These are phyloP conservation scores for Berghia stephanieae DNA, from an alignment of 1,140 invertebrate genomes.

Conservation along the genomic window DNA sequence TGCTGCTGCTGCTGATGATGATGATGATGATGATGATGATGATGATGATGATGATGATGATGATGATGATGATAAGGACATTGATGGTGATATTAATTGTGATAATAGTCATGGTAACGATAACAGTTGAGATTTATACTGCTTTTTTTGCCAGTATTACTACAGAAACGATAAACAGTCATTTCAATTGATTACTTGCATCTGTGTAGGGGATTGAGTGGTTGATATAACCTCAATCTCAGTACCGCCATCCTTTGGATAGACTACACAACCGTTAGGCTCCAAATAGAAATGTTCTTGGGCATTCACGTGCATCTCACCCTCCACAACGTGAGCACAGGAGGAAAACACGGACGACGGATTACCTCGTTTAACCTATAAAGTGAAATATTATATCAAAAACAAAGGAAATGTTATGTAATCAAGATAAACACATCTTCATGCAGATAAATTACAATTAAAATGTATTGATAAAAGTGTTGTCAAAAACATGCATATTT, in stretches of 20 bases:
- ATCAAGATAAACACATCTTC: too few species aligned
- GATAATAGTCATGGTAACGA: too few species aligned
- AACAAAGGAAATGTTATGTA: too few species aligned
- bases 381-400: slow-evolving; percentile 26
- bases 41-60: too few species aligned
- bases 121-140: too few species aligned
- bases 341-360: slow-evolving; percentile 73
- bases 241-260: slow-evolving; percentile 82
- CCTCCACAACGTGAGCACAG: slow-evolving; percentile 69
- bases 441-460: background rate
- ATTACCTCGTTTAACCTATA: slow-evolving; percentile 73
- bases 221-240: slow-evolving; percentile 87
- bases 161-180: background rate
- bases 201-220: slow-evolving; percentile 83
- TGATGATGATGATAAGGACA: too few species aligned
- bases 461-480: too few species aligned
- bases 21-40: too few species aligned
- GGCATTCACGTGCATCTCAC: slow-evolving; percentile 83
- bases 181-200: slow-evolving; percentile 66
- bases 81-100: too few species aligned
- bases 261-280: slow-evolving; percentile 78
- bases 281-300: slow-evolving; percentile 98
- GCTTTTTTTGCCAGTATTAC: background rate
- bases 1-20: too few species aligned
- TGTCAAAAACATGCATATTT: too few species aligned